Evolutionary conservation across 2,888 invertebrate species (phyloP).

Genomic region (Eupithecia pulchellata): DNA sequence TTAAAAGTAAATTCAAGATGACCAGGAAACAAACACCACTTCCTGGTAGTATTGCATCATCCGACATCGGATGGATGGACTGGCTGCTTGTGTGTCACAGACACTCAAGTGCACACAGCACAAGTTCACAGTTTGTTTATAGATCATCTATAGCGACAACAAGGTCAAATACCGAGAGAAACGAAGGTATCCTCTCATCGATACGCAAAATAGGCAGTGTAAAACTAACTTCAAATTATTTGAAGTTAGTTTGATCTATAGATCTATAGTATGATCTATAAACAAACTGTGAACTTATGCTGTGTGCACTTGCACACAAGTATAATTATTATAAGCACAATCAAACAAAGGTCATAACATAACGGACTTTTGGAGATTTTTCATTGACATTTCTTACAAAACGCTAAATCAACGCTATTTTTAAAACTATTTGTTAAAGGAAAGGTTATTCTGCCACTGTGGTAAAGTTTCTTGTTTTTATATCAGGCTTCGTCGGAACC

Average conservation of each 20-base stretch:
- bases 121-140: not conserved
- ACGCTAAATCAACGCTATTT: not conserved
- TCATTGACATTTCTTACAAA: too few relatives aligned
- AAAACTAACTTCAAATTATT: not conserved
- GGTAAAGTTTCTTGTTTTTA: not conserved
- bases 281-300: too few relatives aligned
- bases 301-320: too few relatives aligned
- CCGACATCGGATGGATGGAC: too few relatives aligned
- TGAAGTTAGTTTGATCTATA: too few relatives aligned
- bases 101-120: not conserved
- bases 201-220: not conserved
- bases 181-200: not conserved
- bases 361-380: not conserved
- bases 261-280: too few relatives aligned
- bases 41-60: too few relatives aligned
- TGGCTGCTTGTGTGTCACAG: not conserved
- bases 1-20: not conserved
- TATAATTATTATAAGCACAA: too few relatives aligned
- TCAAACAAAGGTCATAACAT: not conserved
- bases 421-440: not conserved
- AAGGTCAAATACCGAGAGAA: not conserved
- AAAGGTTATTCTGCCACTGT: not conserved
- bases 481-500: not conserved
- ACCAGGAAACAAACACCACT: not conserved
- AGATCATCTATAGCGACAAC: not conserved